Evolutionary conservation across 2,797 vertebrate genomes (phyloP).

Genomic region (Lithobates pipiens): DNA sequence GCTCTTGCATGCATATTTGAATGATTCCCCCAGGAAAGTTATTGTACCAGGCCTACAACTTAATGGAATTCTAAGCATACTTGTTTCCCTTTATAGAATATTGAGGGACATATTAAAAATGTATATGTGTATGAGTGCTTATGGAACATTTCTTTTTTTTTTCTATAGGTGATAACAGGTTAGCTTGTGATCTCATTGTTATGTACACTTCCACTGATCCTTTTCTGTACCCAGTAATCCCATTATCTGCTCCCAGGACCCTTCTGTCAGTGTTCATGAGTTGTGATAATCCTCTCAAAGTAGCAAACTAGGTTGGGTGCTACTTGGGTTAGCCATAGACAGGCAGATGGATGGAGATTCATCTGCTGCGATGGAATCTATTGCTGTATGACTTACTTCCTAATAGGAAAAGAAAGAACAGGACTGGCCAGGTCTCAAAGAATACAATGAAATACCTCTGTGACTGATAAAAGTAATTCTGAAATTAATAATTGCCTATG

Average conservation of each 20-base stretch:
- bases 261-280: not conserved
- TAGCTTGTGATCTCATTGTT: not conserved
- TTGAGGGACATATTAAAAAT: not conserved
- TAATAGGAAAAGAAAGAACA: not conserved
- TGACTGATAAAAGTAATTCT: not conserved
- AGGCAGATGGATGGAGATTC: not conserved
- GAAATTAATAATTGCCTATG: not conserved
- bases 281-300: conserved; percentile 1
- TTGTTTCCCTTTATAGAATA: not conserved
- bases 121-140: not conserved
- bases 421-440: not conserved
- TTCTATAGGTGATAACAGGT: not conserved
- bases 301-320: not conserved
- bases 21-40: not conserved
- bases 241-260: not conserved
- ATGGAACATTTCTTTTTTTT: not conserved
- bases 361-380: not conserved
- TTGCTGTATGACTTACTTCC: not conserved
- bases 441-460: not conserved
- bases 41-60: not conserved
- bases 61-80: not conserved
- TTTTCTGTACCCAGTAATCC: not conserved
- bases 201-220: not conserved
- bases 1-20: not conserved
- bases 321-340: not conserved